Percentiles rank a stretch among this genome's conserved stretches.
Evolutionary conservation across 2,888 invertebrate genomes (phyloP).

Genomic region (Spilarctia lutea): DNA sequence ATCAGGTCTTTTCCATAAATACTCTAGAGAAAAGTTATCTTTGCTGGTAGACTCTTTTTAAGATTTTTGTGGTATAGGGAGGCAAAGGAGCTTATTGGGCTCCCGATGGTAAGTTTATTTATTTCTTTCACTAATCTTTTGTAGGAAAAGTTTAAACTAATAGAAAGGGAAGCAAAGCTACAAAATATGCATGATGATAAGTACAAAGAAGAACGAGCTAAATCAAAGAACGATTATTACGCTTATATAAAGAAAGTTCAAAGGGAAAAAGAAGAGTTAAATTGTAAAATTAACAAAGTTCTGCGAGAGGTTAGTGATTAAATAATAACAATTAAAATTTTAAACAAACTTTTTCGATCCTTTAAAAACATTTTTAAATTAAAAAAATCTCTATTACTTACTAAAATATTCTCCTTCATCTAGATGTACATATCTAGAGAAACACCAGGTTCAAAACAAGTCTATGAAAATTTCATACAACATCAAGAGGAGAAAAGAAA

Average conservation of each 20-base stretch:
- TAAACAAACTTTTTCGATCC: not conserved
- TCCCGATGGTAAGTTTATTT: not conserved
- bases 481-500: conserved; percentile 52
- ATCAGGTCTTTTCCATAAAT: too few relatives aligned
- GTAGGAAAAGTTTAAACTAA: conserved; percentile 47
- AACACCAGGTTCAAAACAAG: conserved; percentile 36
- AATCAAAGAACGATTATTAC: conserved; percentile 48
- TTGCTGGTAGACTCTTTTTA: too few relatives aligned
- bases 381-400: not conserved
- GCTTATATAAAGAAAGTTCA: conserved; percentile 47
- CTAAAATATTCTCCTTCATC: conserved; percentile 13
- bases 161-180: conserved; percentile 48
- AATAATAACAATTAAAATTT: not conserved
- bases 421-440: conserved; percentile 54
- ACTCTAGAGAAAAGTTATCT: too few relatives aligned
- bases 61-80: not conserved
- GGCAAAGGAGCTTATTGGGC: too few relatives aligned
- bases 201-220: conserved; percentile 43
- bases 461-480: conserved; percentile 55
- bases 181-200: conserved; percentile 49
- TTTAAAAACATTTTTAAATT: not conserved
- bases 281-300: conserved; percentile 51
- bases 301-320: conserved; percentile 50
- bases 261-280: conserved; percentile 54
- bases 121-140: not conserved